Conservation (phyloP, 2,113 vertebrate genomes). For the Tricholaema leucomelas region DNA sequence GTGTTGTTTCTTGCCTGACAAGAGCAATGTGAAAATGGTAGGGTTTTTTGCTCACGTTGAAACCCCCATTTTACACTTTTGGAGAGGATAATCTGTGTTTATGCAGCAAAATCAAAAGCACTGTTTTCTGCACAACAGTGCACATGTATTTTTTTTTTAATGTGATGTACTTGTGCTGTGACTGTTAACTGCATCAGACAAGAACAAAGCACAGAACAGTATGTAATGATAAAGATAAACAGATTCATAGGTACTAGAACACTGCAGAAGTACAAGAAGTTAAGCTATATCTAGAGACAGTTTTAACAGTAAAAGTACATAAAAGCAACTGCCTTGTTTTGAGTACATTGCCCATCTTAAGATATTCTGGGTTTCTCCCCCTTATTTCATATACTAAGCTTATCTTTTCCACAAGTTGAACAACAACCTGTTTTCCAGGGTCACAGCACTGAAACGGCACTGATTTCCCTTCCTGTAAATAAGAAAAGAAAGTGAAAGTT, state of each 20-base stretch:
- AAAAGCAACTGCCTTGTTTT: background rate
- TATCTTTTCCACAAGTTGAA: background rate
- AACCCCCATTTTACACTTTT: background rate
- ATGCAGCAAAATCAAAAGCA: slow-evolving; percentile 2
- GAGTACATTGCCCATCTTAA: background rate
- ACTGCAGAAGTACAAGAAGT: slow-evolving; percentile 14
- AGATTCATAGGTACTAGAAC: background rate
- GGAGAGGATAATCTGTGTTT: background rate
- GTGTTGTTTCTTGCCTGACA: background rate
- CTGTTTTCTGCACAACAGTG: background rate
- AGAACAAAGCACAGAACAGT: slow-evolving; percentile 36
- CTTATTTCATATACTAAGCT: background rate
- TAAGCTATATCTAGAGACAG: background rate
- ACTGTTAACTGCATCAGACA: slow-evolving; percentile 28
- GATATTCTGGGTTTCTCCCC: background rate
- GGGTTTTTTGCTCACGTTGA: background rate
- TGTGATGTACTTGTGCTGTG: background rate
- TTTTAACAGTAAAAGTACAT: slow-evolving; percentile 7
- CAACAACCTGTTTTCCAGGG: background rate
- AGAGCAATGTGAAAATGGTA: background rate
- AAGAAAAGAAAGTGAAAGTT: slow-evolving; percentile 48
- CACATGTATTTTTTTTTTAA: background rate
- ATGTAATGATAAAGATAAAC: background rate
- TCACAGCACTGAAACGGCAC: background rate
- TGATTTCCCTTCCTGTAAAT: background rate